Evolutionary conservation across 2,888 invertebrate genomes (phyloP).

Genomic region (Pycnomerus fuliginosus): DNA sequence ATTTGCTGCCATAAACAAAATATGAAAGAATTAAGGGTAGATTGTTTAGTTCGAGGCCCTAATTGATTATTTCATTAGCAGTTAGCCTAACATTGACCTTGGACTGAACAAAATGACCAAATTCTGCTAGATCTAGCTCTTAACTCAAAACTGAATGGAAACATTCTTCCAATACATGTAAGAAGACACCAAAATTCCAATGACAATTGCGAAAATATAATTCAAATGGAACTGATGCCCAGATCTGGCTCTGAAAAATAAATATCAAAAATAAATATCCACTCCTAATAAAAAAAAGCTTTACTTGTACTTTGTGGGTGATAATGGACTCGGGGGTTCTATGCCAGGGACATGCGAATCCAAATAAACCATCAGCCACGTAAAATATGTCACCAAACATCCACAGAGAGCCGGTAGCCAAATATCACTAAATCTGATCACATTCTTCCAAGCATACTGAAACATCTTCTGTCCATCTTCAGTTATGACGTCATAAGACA

Average conservation of each 20-base stretch:
- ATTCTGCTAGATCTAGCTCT: too few species aligned
- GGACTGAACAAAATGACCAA: too few species aligned
- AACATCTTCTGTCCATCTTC: constrained; percentile 48
- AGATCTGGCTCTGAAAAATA: constrained; percentile 43
- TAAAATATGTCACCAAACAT: constrained; percentile 55
- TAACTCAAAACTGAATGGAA: constrained; percentile 1
- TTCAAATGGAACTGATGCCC: constrained; percentile 53
- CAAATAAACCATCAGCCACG: constrained; percentile 61
- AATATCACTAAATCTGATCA: constrained; percentile 43
- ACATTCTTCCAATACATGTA: constrained; percentile 49
- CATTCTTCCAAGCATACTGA: constrained; percentile 43
- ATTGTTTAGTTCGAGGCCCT: too few species aligned
- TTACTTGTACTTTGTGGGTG: constrained; percentile 56
- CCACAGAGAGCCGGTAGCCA: constrained; percentile 54
- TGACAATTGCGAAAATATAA: constrained; percentile 54
- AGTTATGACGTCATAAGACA: constrained; percentile 41
- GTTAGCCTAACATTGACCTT: too few species aligned
- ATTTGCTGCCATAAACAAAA: too few species aligned
- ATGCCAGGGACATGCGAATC: constrained; percentile 63
- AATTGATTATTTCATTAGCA: too few species aligned
- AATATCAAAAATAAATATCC: constrained; percentile 12
- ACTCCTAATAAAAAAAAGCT: background rate
- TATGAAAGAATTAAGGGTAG: too few species aligned
- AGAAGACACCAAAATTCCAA: constrained; percentile 53
- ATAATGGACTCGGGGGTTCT: constrained; percentile 61